Conservation (phyloP, 2,888 invertebrate genomes). For the Cheiracanthium punctorium region DNA sequence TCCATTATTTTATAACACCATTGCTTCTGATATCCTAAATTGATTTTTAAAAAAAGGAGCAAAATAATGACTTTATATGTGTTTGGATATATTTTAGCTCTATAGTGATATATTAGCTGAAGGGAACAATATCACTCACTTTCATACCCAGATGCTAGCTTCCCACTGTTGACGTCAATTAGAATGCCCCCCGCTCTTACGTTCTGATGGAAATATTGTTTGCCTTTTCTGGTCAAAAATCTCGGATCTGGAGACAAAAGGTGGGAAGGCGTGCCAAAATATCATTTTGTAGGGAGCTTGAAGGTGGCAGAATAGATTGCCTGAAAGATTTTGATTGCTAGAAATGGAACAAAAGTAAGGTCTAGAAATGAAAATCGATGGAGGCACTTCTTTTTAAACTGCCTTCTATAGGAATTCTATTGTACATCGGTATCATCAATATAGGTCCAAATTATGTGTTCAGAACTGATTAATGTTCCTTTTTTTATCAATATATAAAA, state of each 20-base stretch:
- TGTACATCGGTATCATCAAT: neutral
- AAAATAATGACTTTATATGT: neutral
- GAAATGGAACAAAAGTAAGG: neutral
- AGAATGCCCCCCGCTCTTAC: neutral
- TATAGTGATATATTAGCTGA: neutral
- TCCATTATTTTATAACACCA: too few species aligned
- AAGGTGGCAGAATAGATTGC: neutral
- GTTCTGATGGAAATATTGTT: neutral
- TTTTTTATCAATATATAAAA: too few species aligned
- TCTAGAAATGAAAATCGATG: neutral
- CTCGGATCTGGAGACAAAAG: neutral
- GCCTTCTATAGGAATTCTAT: neutral
- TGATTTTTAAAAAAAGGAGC: neutral
- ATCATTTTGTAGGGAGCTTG: neutral
- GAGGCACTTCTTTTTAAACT: neutral
- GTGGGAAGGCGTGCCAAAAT: conserved; percentile 10
- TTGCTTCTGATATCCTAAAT: too few species aligned
- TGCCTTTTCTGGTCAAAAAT: neutral
- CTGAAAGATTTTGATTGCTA: neutral
- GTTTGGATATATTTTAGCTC: neutral
- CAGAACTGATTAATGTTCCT: too few species aligned
- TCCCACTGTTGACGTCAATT: conserved; percentile 10
- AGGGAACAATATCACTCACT: neutral
- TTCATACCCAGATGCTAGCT: neutral
- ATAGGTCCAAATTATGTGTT: too few species aligned